Percentiles rank a stretch among this genome's conserved stretches.
Evolutionary conservation across 2,797 vertebrate species (phyloP).

Genomic region (Microhierax caerulescens): DNA sequence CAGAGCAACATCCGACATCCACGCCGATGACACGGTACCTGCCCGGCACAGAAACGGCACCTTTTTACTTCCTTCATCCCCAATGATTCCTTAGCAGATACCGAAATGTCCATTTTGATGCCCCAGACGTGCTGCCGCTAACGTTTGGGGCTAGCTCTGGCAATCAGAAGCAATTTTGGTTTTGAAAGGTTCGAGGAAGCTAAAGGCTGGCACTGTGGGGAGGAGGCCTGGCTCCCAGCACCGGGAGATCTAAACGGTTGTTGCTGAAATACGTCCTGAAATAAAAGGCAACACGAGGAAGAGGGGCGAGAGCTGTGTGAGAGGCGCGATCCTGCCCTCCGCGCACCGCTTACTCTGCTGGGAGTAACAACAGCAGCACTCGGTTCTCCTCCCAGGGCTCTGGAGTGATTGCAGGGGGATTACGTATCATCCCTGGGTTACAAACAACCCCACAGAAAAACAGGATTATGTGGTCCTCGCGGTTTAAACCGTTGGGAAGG

Average conservation of each 20-base stretch:
- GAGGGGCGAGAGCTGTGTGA: background rate
- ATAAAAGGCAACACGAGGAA: background rate
- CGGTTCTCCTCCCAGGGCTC: background rate
- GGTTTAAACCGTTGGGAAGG: background rate
- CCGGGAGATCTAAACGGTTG: background rate
- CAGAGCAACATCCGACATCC: background rate
- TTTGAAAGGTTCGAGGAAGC: background rate
- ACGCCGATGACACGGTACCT: background rate
- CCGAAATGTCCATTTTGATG: background rate
- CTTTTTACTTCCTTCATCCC: background rate
- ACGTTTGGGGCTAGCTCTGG: background rate
- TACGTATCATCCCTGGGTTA: background rate
- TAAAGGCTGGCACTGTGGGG: background rate
- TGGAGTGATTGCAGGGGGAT: background rate
- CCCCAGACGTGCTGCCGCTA: background rate
- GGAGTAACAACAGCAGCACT: background rate
- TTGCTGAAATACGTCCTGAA: background rate
- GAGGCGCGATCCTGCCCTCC: background rate
- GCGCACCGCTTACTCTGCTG: background rate
- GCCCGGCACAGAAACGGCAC: background rate
- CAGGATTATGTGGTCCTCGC: constrained; percentile 32
- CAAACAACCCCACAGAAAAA: constrained; percentile 20
- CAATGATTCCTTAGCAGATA: background rate
- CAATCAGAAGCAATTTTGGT: background rate
- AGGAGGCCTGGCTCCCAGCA: background rate